These are phyloP conservation scores for Thamnophis sirtalis DNA, from an alignment of 2,113 vertebrate species.

Conservation along the genomic window DNA sequence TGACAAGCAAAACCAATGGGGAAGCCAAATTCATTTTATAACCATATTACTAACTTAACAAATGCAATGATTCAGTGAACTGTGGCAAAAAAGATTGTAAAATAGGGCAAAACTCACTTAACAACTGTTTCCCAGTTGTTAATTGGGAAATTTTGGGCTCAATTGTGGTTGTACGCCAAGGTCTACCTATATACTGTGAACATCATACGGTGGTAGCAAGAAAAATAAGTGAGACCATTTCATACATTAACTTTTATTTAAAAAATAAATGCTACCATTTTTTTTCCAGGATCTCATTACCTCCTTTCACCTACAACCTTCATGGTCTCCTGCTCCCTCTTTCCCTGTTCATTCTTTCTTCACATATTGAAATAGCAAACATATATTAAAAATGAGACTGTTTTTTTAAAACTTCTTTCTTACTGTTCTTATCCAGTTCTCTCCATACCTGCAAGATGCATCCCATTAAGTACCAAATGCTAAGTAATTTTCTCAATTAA, in stretches of 20 bases:
- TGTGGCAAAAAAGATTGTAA: background rate
- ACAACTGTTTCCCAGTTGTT: background rate
- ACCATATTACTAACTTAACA: background rate
- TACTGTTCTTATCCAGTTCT: background rate
- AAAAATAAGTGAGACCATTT: background rate
- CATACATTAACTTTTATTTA: background rate
- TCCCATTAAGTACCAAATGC: constrained; percentile 70
- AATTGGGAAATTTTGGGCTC: background rate
- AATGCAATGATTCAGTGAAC: background rate
- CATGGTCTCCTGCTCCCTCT: background rate
- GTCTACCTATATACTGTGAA: background rate
- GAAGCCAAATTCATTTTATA: background rate
- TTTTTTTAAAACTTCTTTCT: constrained; percentile 1
- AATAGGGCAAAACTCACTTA: background rate
- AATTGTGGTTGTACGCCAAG: background rate
- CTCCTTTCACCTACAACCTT: background rate
- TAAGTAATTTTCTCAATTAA: constrained; percentile 64
- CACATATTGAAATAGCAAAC: background rate
- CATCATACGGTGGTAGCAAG: background rate
- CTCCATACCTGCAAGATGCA: constrained; percentile 34
- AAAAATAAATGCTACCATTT: background rate
- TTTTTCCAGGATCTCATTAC: background rate
- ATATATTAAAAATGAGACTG: background rate
- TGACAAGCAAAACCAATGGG: background rate
- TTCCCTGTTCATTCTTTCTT: background rate